phyloP scores from a whole-genome alignment of 2,888 invertebrate genomes.

The Thymelicus lineola region DNA sequence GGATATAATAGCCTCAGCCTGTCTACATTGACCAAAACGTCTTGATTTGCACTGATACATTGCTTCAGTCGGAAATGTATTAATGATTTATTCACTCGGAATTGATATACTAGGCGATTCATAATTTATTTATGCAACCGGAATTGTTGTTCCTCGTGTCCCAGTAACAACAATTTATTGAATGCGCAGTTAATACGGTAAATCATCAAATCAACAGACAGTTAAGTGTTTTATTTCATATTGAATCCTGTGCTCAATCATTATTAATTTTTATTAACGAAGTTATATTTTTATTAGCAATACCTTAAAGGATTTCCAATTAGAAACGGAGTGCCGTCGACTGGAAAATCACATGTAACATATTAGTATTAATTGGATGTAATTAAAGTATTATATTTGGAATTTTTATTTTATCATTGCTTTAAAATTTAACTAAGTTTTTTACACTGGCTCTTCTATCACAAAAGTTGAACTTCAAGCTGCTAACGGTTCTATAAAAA shows the following conservation, averaged over 20 bases:
- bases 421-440: too few relatives aligned
- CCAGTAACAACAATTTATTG: conserved; percentile 8
- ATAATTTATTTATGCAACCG: conserved; percentile 9
- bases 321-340: too few relatives aligned
- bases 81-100: conserved; percentile 8
- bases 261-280: neutral
- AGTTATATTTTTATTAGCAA: too few relatives aligned
- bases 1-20: conserved; percentile 3
- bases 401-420: too few relatives aligned
- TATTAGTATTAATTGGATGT: too few relatives aligned
- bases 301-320: too few relatives aligned
- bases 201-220: neutral
- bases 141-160: conserved; percentile 12
- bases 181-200: neutral
- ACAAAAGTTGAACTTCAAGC: too few relatives aligned
- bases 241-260: neutral
- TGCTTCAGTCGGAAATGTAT: conserved; percentile 4
- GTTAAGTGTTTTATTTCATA: conserved; percentile 3
- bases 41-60: conserved; percentile 5
- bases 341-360: too few relatives aligned
- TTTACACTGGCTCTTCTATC: too few relatives aligned
- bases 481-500: too few relatives aligned
- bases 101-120: conserved; percentile 8
- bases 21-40: conserved; percentile 5
- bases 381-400: too few relatives aligned